Evolutionary conservation across 2,113 vertebrate species (phyloP), one percentile per base, ranked within the genome.

Genomic region (Silurus meridionalis): DNA sequence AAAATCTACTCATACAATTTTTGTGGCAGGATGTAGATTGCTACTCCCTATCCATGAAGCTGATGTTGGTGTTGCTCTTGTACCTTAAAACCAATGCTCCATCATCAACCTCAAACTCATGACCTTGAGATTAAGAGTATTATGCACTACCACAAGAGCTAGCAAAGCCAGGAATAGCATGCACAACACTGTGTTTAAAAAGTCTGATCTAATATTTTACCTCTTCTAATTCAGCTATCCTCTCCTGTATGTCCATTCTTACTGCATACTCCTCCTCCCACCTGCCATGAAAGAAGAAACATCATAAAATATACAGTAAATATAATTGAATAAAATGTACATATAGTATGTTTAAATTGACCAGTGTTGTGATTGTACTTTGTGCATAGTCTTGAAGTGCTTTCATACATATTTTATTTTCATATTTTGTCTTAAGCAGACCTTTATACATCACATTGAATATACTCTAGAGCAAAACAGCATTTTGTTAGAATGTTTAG

Each of bases 261-360:
- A 91, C 91, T 5, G 91, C 82, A 80, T 92, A 93, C 85, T 95
- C 94, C 1, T 94, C 93, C 91, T 94, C 93, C 94, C 94, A 95
- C 52, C 94, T 95, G 80, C 15, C 48, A 88, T 23, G 61, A 85
- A 84, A 52, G 15, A 84, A 66, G 17, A 17, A n/a, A 57, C 15
- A 79, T 28, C 64, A 23, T 13, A 64, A 71, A 25, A n/a, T 37
- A 66, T 23, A 74, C 10, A 0, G 37, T 37, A 37, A 37, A 37
- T 37, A 37, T 37, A 37, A 37, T 37, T 37, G 37, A 37, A 37
- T 3, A 37, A 37, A 37, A 37, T 37, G 37, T 37, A 37, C 37
- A 37, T 37, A 37, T 37, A 37, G 37, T 1, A 57, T 71, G 53
- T 25, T 23, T 57, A 14, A 71, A 19, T 25, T 25, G 19, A 28